phyloP scores from a whole-genome alignment of 2,113 vertebrate genomes.

The Poecile atricapillus region DNA sequence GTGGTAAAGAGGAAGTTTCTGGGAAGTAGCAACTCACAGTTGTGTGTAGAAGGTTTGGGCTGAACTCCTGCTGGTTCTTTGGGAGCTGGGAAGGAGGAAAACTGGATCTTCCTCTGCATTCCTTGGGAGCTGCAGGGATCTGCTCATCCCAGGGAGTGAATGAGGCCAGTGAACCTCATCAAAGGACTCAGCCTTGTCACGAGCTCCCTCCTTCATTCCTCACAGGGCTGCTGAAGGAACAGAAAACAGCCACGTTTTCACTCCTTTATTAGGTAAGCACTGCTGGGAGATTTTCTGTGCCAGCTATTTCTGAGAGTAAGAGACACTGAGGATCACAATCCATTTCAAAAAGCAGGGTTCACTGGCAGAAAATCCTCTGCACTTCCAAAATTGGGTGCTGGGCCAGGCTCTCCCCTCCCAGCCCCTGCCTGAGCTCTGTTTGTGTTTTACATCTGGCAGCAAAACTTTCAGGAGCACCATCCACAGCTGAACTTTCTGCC shows the following conservation, averaged over 20 bases:
- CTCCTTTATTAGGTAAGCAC: not conserved
- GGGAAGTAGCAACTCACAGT: not conserved
- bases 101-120: not conserved
- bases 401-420: not conserved
- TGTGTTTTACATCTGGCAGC: not conserved
- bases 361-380: not conserved
- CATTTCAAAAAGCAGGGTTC: fast-evolving
- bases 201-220: not conserved
- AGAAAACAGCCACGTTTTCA: not conserved
- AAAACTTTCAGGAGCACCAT: not conserved
- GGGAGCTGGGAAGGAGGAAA: not conserved
- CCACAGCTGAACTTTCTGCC: not conserved
- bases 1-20: not conserved
- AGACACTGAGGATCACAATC: fast-evolving
- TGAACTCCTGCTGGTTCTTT: not conserved
- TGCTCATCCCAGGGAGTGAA: not conserved
- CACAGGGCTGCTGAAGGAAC: not conserved
- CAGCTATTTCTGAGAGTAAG: not conserved
- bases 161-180: not conserved
- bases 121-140: not conserved
- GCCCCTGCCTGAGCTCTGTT: not conserved
- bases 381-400: fast-evolving
- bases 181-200: not conserved
- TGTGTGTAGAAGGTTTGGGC: not conserved
- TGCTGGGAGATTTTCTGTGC: not conserved